These are phyloP conservation scores for Scartelaos histophorus DNA, from an alignment of 2,113 vertebrate genomes.

Conservation along the genomic window DNA sequence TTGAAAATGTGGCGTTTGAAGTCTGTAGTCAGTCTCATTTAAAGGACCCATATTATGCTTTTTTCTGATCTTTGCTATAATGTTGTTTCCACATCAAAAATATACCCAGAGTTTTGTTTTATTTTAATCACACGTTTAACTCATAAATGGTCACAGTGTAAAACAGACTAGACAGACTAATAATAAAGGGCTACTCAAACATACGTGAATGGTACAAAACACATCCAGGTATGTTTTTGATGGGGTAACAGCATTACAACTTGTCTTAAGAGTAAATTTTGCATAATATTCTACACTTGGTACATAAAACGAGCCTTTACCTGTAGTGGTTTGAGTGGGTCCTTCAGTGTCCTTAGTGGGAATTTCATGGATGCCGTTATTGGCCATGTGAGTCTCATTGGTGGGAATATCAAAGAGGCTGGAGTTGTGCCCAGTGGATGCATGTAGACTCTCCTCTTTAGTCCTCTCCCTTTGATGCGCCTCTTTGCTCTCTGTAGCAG, in stretches of 20 bases:
- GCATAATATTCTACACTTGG: background rate
- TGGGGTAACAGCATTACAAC: no score
- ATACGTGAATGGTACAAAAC: no score
- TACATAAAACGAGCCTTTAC: slow-evolving; percentile 44
- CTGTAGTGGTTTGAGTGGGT: slow-evolving; percentile 66
- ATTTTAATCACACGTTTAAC: no score
- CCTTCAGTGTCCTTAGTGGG: slow-evolving; percentile 92
- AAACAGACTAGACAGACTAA: no score
- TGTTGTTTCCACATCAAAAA: no score
- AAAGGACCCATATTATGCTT: no score
- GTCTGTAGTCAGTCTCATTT: background rate
- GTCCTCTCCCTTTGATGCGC: slow-evolving; percentile 82
- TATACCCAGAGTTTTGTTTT: no score
- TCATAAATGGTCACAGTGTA: no score
- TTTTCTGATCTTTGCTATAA: no score
- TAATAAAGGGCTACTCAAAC: no score
- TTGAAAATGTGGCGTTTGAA: background rate
- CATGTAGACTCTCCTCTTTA: slow-evolving; percentile 82
- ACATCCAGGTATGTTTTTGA: no score
- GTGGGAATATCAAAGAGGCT: slow-evolving; percentile 96
- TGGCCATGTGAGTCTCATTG: slow-evolving; percentile 87
- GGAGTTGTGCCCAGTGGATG: slow-evolving; percentile 84
- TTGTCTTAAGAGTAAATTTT: no score
- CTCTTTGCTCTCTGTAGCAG: slow-evolving; percentile 79
- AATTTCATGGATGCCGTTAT: slow-evolving; percentile 89